Evolutionary conservation across 2,797 vertebrate species (phyloP).

Genomic region (Pantherophis vulpinus): DNA sequence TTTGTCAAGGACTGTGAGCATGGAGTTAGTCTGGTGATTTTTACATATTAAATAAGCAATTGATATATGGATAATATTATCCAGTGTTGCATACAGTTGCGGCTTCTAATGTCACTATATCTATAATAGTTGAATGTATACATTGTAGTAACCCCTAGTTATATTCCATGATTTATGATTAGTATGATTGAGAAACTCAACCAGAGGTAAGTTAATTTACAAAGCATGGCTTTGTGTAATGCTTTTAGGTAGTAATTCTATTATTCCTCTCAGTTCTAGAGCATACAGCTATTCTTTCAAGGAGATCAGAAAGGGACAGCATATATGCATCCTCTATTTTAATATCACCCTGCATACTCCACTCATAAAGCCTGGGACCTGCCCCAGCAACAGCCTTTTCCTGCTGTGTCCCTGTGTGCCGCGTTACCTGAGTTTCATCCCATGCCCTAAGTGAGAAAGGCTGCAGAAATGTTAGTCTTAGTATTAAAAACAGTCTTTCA

Average conservation of each 20-base stretch:
- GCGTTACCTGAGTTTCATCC: neutral
- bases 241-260: neutral
- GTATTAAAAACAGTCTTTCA: neutral
- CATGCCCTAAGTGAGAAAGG: neutral
- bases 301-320: neutral
- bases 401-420: neutral
- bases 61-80: neutral
- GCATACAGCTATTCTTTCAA: neutral
- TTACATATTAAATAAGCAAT: neutral
- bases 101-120: neutral
- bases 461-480: neutral
- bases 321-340: neutral
- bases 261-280: neutral
- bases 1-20: neutral
- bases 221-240: neutral
- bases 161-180: neutral
- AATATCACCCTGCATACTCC: neutral
- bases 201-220: neutral
- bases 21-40: neutral
- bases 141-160: neutral
- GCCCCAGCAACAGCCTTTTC: neutral
- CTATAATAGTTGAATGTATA: neutral
- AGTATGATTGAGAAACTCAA: neutral
- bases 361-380: neutral
- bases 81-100: neutral